Evolutionary conservation across 64 coral and sea anemone species (phyloP).

Genomic region (Porites australiensis): DNA sequence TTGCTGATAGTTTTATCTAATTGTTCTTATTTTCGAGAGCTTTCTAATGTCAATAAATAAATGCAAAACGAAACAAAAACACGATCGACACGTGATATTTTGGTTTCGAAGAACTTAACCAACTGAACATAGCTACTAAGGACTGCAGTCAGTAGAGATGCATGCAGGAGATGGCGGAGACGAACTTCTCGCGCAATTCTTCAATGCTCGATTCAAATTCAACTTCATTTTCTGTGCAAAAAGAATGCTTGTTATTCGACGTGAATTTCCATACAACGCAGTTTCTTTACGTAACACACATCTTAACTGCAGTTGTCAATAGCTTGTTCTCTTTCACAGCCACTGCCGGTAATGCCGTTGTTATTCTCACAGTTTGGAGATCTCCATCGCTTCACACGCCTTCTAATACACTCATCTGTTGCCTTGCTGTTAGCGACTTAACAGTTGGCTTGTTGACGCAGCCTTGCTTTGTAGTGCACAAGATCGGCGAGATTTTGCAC

Average conservation of each 20-base stretch:
- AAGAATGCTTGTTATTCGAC: conserved; percentile 3
- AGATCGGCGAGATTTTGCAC: conserved; percentile 27
- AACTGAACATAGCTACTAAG: too few species aligned
- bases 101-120: neutral
- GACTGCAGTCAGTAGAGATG: too few species aligned
- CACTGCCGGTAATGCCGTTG: conserved; percentile 18
- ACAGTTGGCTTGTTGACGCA: conserved; percentile 52
- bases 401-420: conserved; percentile 39
- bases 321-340: neutral
- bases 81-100: neutral
- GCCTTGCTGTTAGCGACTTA: conserved; percentile 61
- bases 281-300: conserved; percentile 25
- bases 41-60: too few species aligned
- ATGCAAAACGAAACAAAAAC: too few species aligned
- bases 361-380: conserved; percentile 38
- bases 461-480: conserved; percentile 46
- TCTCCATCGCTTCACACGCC: conserved; percentile 39
- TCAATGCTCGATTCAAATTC: neutral
- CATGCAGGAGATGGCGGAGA: neutral
- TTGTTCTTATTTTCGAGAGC: too few species aligned
- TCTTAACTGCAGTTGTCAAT: conserved; percentile 29
- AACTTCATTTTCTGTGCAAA: neutral
- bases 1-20: too few species aligned
- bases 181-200: neutral
- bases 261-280: conserved; percentile 3